A percentile compares a stretch with the other conserved stretches of the same genome.
Evolutionary conservation across 2,113 vertebrate species (phyloP).

Genomic region (Cygnus buccinator): DNA sequence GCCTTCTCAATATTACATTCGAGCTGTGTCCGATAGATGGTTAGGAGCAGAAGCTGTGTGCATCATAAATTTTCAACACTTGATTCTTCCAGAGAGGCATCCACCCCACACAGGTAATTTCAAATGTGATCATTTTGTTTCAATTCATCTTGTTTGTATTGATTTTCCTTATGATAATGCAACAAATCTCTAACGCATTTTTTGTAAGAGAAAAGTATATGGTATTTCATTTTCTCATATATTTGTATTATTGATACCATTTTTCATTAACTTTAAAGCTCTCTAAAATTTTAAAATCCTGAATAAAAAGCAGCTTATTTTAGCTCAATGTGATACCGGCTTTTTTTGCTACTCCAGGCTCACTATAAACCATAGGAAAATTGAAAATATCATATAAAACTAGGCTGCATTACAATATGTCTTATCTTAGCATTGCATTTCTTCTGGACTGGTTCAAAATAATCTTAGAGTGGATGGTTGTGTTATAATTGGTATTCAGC

Average conservation of each 20-base stretch:
- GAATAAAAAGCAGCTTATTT: background rate
- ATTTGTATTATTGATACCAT: background rate
- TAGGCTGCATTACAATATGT: background rate
- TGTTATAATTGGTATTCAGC: background rate
- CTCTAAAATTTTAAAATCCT: background rate
- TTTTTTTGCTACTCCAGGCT: background rate
- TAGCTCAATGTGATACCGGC: background rate
- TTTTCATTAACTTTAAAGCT: background rate
- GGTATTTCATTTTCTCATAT: background rate
- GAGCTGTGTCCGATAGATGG: slow-evolving; percentile 95
- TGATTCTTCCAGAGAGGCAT: slow-evolving; percentile 96
- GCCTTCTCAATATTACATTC: slow-evolving; percentile 97
- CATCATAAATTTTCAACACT: slow-evolving; percentile 97
- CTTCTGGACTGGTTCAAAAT: background rate
- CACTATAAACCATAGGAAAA: background rate
- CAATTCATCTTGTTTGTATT: background rate
- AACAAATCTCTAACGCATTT: background rate
- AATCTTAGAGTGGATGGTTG: background rate
- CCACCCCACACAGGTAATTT: slow-evolving; percentile 94
- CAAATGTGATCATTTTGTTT: slow-evolving; percentile 7
- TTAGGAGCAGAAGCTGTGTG: slow-evolving; percentile 94
- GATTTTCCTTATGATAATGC: background rate
- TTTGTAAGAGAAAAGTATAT: background rate
- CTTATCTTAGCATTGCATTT: background rate
- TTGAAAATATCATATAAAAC: background rate